Evolutionary conservation across 1,140 invertebrate species (phyloP), one percentile per base, ranked within the genome.

Genomic region (Ectropis grisescens): DNA sequence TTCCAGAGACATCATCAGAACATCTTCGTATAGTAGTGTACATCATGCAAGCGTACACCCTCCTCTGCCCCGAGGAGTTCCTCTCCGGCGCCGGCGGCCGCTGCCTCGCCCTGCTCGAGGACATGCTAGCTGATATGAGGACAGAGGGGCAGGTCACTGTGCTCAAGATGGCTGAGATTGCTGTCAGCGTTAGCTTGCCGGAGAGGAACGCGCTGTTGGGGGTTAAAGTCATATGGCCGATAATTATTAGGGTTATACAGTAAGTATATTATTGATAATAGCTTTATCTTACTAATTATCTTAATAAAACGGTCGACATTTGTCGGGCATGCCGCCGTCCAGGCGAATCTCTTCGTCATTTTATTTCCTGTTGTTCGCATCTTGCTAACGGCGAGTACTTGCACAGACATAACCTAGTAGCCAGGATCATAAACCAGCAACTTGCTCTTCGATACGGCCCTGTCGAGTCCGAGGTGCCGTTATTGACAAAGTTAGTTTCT

Each of bases 41-140:
- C 48, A 91, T 97, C 55, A 90, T 91, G 49, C 87, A 93, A 65
- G 91, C 90, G 2, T 96, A 96, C 67, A 85, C 95, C 1, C 68
- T 96, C n/a, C 80, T 97, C 2, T 90, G 88, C 51, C 92, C 93
- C 0, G 86, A 89, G 58, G 86, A 91, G 48, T 94, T 95, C 62
- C 84, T 96, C 46, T 84, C 87, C 41, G 90, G 90, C 15, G 82
- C 89, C 46, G 92, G 92, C 0, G 78, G 76, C 5, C 78, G 85
- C 31, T 85, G 95, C 47, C 85, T 94, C 19, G 76, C 84, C 2
- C 84, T 87, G 8, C 85, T 94, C 34, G 85, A 86, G 41, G 86
- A 86, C 22, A 74, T 95, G 58, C 72, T 96, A 29, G 85, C 86
- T 26, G 94, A 97, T 76, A 86, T 96, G 66, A 84, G 89, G 35